Evolutionary conservation across 2,888 invertebrate species (phyloP), one percentile per base, ranked within the genome.

Genomic region (Phasia obesa): DNA sequence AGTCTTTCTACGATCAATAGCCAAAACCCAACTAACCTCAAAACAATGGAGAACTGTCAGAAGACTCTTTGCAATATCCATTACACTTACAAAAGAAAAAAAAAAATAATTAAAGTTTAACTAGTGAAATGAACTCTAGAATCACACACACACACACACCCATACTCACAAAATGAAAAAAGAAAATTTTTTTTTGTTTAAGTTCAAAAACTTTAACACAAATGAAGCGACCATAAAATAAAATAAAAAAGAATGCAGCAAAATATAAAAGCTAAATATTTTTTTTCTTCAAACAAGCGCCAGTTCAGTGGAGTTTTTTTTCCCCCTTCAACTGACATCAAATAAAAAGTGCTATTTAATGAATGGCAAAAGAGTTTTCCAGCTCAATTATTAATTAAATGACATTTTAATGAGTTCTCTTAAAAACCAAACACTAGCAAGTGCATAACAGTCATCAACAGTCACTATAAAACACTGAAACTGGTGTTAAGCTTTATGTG

Each of bases 341-440:
- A 27, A 23, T 49, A 19, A 47, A 57, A 17, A 65, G 25, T 21
- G 38, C 62, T 55, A 71, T 65, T 81, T 76, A 78, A 78, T 78
- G 59, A 69, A 77, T 69, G 65, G 53, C 65, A 83, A 83, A 82
- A 79, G 75, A 65, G 65, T 71, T 83, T 75, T 75, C 70, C 82
- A 79, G 75, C 79, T 83, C 83, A 83, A 83, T 83, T 83, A 83
- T 83, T 83, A 83, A 83, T 83, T 79, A 83, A 83, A 83, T 79
- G 83, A 65, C 79, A 79, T 79, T 83, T 83, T 83, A 83, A 83
- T 83, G 83, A 83, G 83, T 83, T 71, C 70, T 79, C 60, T 59
- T 38, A 15, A 49, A 60, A 60, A 44, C 4, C 31, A 44, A 55
- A 25, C 19, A 15, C 69, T 17, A 73, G 62, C 76, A 82, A 82